Evolutionary conservation across 2,797 vertebrate species (phyloP).

Genomic region (Acipenser transmontanus): DNA sequence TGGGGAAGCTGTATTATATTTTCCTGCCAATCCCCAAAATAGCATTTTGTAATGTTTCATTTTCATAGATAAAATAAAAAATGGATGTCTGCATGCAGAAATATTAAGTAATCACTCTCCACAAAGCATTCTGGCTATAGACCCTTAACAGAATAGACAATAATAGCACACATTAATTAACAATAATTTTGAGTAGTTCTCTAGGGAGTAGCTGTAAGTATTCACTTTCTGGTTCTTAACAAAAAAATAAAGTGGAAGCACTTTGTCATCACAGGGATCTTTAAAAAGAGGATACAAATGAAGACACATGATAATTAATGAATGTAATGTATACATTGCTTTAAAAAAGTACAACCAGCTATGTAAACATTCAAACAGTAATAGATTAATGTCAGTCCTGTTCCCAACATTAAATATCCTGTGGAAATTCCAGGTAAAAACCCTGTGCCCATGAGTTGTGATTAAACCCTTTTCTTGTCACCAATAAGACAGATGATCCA

Average conservation of each 20-base stretch:
- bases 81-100: too few species aligned
- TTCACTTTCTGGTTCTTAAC: too few species aligned
- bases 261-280: conserved; percentile 11
- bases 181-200: too few species aligned
- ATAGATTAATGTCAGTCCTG: conserved; percentile 22
- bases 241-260: conserved; percentile 18
- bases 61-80: too few species aligned
- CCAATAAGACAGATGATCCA: not conserved
- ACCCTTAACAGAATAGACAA: too few species aligned
- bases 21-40: too few species aligned
- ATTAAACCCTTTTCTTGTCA: not conserved
- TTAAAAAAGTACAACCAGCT: conserved; percentile 20
- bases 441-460: not conserved
- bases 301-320: conserved; percentile 5
- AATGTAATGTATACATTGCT: not conserved
- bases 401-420: conserved; percentile 21
- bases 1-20: too few species aligned
- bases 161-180: too few species aligned
- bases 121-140: too few species aligned
- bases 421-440: conserved; percentile 24
- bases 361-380: conserved; percentile 27
- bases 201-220: too few species aligned
- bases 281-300: conserved; percentile 3
- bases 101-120: too few species aligned
- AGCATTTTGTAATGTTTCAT: too few species aligned